Evolutionary conservation across 2,888 invertebrate genomes (phyloP).

Genomic region (Agrochola litura): DNA sequence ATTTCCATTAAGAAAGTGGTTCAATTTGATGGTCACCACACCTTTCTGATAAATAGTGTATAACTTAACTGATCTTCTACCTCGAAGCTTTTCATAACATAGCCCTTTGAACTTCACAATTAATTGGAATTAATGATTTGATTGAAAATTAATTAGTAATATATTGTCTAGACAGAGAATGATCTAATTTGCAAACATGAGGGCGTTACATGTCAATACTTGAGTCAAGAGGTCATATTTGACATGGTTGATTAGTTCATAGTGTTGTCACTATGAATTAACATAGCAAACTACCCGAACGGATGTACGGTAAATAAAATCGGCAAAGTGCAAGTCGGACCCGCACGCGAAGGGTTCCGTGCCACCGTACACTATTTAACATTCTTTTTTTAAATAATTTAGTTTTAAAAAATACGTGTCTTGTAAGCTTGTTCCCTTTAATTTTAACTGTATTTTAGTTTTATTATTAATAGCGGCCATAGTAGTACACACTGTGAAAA

Average conservation of each 20-base stretch:
- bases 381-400: no score
- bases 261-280: neutral
- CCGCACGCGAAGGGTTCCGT: neutral
- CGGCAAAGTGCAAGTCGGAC: neutral
- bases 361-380: neutral
- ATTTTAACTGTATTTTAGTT: neutral
- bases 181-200: constrained; percentile 9
- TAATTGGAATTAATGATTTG: constrained; percentile 3
- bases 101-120: neutral
- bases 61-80: neutral
- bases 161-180: neutral
- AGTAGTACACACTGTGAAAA: neutral
- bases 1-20: neutral
- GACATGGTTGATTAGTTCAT: constrained; percentile 5
- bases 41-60: neutral
- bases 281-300: neutral
- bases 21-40: neutral
- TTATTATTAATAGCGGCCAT: neutral
- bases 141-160: constrained; percentile 22
- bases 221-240: neutral
- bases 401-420: no score
- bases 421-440: neutral
- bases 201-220: constrained; percentile 3
- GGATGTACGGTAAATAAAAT: neutral
- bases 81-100: neutral